phyloP scores from a whole-genome alignment of 2,113 vertebrate genomes.

The Tragelaphus strepsiceros region DNA sequence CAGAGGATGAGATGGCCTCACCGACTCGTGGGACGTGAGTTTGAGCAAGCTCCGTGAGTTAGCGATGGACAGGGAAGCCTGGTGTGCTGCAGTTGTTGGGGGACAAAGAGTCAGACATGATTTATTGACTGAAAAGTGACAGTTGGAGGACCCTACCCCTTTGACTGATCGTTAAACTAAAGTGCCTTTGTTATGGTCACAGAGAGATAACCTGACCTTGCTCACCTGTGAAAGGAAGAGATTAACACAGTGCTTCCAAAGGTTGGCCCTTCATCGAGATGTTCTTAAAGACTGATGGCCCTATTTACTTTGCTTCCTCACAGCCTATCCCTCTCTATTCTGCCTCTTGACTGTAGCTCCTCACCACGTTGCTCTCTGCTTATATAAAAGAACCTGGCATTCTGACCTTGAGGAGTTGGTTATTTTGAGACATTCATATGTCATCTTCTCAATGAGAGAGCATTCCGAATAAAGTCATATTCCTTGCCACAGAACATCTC shows the following conservation, averaged over 20 bases:
- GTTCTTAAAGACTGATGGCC: background rate
- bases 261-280: background rate
- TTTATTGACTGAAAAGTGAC: background rate
- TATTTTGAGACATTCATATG: background rate
- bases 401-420: background rate
- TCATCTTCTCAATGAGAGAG: background rate
- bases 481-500: background rate
- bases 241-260: background rate
- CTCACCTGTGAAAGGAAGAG: background rate
- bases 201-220: background rate
- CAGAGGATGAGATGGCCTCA: background rate
- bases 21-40: fast-evolving
- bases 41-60: background rate
- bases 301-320: background rate
- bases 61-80: background rate
- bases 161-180: background rate
- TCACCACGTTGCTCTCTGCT: background rate
- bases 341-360: background rate
- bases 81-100: background rate
- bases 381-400: background rate
- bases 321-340: background rate
- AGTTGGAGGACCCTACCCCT: background rate
- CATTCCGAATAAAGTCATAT: background rate
- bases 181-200: background rate
- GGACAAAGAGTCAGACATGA: background rate